Base-by-base conservation (phyloP, 2,797 vertebrate genomes). In the Bovichtus variegatus region DNA sequence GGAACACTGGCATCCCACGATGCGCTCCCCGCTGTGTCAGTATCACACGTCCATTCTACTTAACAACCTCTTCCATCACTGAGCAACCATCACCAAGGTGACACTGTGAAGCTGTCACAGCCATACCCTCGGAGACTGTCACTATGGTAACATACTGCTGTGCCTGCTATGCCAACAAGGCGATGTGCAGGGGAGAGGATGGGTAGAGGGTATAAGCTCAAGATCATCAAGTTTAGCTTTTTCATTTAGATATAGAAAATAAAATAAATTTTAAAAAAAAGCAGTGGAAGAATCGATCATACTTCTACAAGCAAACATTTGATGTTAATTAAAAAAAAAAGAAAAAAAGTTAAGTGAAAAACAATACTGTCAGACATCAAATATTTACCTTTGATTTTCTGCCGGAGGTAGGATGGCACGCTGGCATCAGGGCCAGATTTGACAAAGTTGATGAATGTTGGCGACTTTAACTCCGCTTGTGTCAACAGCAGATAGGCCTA, bases 81-180 rank as follows among this genome's bases (percentile, higher is more conserved):
- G 54, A 67, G 76, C 82, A 83, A 70, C 85, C 77, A 16, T 90
- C 78, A 83, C 59, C 86, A 90, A 91, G 89, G 91, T 92, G 91
- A 92, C 91, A 91, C 84, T 0, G 34, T 16, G 68, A 82, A 43
- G 76, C 83, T 82, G 85, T 72, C 71, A 68, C 59, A 41, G 63
- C 63, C 65, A 31, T 71, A 76, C 64, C 87, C 79, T 69, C 41
- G 51, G 87, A 86, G 83, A 74, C 76, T 23, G 77, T 86, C 84
- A 25, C 80, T 54, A 38, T 27, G 44, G 72, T 36, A 69, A 69
- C 58, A 10, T 12, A 16, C 36, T 55, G 63, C 81, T 46, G 64
- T 49, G 54, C 38, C 12, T n/a, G 38, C 53, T 13, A 34, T 46
- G 78, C 65, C 78, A 80, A 63, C 25, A 21, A 73, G 38, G 13